Percentiles rank a stretch among this genome's conserved stretches.
These are phyloP conservation scores for Pelodiscus sinensis DNA, from an alignment of 2,113 vertebrate species.

Conservation along the genomic window DNA sequence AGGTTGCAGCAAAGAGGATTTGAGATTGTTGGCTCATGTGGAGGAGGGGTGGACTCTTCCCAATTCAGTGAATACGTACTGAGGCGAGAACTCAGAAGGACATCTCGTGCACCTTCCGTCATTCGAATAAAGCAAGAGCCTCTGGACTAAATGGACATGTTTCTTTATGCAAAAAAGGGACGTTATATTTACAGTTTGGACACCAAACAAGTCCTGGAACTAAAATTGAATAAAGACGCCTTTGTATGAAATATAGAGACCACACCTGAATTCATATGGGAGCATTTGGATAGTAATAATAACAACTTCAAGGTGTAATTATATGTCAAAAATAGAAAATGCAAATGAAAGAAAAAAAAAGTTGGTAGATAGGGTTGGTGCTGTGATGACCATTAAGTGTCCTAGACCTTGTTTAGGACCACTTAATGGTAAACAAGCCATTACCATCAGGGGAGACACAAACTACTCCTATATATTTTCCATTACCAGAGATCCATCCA, in stretches of 20 bases:
- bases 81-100: slow-evolving; percentile 85
- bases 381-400: slow-evolving; percentile 77
- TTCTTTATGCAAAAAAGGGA: slow-evolving; percentile 77
- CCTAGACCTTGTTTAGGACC: slow-evolving; percentile 62
- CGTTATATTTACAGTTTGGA: slow-evolving; percentile 77
- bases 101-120: slow-evolving; percentile 82
- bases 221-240: slow-evolving; percentile 81
- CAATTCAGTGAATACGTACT: slow-evolving; percentile 96
- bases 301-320: slow-evolving; percentile 80
- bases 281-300: slow-evolving; percentile 76
- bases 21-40: slow-evolving; percentile 91
- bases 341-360: slow-evolving; percentile 53
- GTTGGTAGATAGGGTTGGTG: slow-evolving; percentile 71
- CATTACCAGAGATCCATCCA: slow-evolving; percentile 68
- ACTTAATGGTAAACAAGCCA: slow-evolving; percentile 78
- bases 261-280: slow-evolving; percentile 82
- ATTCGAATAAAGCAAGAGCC: slow-evolving; percentile 93
- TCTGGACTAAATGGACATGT: slow-evolving; percentile 85
- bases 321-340: slow-evolving; percentile 82
- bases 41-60: slow-evolving; percentile 94
- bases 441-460: slow-evolving; percentile 55
- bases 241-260: slow-evolving; percentile 82
- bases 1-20: slow-evolving; percentile 93
- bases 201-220: slow-evolving; percentile 78
- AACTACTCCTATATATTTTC: slow-evolving; percentile 46